Conservation (phyloP, 2,797 vertebrate species). For the Squalus acanthias region DNA sequence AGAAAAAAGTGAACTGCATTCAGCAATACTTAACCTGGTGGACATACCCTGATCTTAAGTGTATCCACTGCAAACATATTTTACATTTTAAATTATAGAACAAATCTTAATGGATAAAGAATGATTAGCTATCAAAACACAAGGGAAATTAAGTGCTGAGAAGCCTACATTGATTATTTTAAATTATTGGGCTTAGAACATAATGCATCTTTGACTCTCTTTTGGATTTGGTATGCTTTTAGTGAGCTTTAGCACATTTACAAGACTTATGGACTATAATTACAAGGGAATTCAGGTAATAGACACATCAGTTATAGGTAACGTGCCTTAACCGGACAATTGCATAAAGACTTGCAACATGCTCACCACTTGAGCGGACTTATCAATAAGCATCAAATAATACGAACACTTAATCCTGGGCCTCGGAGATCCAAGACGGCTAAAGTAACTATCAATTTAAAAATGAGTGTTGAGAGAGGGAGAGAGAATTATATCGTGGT, state of each 20-base stretch:
- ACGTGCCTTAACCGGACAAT: constrained; percentile 94
- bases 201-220: constrained; percentile 67
- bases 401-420: constrained; percentile 7
- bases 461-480: constrained; percentile 5
- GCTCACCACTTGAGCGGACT: not conserved
- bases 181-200: constrained; percentile 92
- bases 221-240: constrained; percentile 99
- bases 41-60: constrained; percentile 84
- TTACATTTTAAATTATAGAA: constrained; percentile 99
- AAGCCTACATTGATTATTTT: constrained; percentile 99
- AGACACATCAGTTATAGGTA: constrained; percentile 99
- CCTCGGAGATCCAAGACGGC: not conserved
- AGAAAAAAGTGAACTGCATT: constrained; percentile 93
- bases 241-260: constrained; percentile 99
- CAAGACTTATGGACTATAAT: constrained; percentile 99
- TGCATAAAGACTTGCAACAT: constrained; percentile 92
- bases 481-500: not conserved
- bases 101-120: constrained; percentile 99
- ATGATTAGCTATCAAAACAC: constrained; percentile 98
- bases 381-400: constrained; percentile 37
- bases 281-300: constrained; percentile 99
- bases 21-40: constrained; percentile 85
- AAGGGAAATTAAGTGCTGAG: constrained; percentile 99
- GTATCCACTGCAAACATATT: constrained; percentile 87
- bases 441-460: constrained; percentile 31